Percentiles rank a stretch among this genome's conserved stretches.
Conservation (phyloP, 2,797 vertebrate genomes). For the Denticeps clupeoides region DNA sequence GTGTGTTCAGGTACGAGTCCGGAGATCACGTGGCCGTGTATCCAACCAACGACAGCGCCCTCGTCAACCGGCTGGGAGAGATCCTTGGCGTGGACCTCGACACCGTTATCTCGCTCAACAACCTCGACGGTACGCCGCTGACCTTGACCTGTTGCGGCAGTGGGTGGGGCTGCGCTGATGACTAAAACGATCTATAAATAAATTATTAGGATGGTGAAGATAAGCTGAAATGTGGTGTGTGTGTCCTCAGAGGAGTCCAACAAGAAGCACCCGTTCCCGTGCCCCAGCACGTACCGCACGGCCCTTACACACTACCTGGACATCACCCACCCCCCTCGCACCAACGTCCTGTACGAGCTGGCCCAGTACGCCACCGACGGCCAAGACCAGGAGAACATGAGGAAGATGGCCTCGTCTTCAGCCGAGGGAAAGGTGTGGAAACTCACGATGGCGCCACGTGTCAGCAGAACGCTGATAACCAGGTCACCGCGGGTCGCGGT, state of each 20-base stretch:
- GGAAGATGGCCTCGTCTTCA: constrained; percentile 90
- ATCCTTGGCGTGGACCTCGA: constrained; percentile 83
- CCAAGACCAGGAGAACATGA: constrained; percentile 83
- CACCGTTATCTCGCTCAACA: constrained; percentile 86
- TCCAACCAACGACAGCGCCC: constrained; percentile 73
- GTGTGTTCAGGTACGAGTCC: constrained; percentile 92
- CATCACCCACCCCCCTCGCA: constrained; percentile 86
- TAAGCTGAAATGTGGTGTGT: too few species aligned
- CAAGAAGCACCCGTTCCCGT: constrained; percentile 96
- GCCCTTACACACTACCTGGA: constrained; percentile 94
- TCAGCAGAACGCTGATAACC: too few species aligned
- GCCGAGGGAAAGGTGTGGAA: constrained; percentile 82
- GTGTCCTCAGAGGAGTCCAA: constrained; percentile 98
- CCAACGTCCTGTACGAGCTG: constrained; percentile 93
- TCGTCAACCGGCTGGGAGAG: constrained; percentile 82
- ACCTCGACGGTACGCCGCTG: constrained; percentile 80
- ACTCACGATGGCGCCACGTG: too few species aligned
- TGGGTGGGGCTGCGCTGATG: too few species aligned
- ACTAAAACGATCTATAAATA: too few species aligned
- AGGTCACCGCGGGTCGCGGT: too few species aligned
- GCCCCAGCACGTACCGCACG: constrained; percentile 86
- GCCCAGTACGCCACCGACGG: constrained; percentile 82
- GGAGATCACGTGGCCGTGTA: constrained; percentile 94
- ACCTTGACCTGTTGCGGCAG: too few species aligned
- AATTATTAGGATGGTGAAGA: too few species aligned